Base-by-base conservation (phyloP, 2,113 vertebrate species). In the Tragelaphus scriptus region DNA sequence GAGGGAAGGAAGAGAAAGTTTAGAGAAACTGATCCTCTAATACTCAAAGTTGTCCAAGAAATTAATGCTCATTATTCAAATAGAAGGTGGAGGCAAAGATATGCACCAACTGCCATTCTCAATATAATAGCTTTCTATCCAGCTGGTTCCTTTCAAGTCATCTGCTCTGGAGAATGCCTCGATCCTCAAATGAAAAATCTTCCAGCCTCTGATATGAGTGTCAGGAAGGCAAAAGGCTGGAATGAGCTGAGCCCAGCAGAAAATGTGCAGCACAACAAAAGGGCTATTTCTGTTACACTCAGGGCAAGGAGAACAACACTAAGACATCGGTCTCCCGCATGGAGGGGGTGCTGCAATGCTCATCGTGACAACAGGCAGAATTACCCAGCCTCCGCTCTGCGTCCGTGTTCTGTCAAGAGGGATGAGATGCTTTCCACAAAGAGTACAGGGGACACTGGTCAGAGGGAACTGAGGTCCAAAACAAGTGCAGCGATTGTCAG, bases 161-260 rank as follows among this genome's bases (percentile, higher is more conserved):
- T 56, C 68, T 49, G 58, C 58, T 97, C 61, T 53, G 40, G 86
- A 95, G 79, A 93, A 93, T 32, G 56, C 51, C 84, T 84, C 5
- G 0, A 68, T 87, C 51, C 90, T 85, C 82, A 87, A 65, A 97
- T 87, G 95, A 96, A 97, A 97, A 97, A 55, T 75, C 51, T 40
- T 86, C 85, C 32, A 56, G 40, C 56, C 88, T 88, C 93, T 84
- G 88, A 94, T 85, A 56, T 0, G 2, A 86, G 30, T 95, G 94
- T 96, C 97, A 92, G 68, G 47, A 96, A 97, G 71, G 94, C 61
- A 95, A 95, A 97, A 90, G 86, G 88, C 82, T n/a, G 16, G 23
- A 88, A 58, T 91, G 86, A 94, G 93, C 91, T 94, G 61, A 97
- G 89, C 63, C 93, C 61, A 79, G 96, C 96, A 97, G 86, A 97